Percentiles rank a stretch among this genome's conserved stretches.
phyloP scores from a whole-genome alignment of 2,888 invertebrate species.

The Serrognathus titanus region DNA sequence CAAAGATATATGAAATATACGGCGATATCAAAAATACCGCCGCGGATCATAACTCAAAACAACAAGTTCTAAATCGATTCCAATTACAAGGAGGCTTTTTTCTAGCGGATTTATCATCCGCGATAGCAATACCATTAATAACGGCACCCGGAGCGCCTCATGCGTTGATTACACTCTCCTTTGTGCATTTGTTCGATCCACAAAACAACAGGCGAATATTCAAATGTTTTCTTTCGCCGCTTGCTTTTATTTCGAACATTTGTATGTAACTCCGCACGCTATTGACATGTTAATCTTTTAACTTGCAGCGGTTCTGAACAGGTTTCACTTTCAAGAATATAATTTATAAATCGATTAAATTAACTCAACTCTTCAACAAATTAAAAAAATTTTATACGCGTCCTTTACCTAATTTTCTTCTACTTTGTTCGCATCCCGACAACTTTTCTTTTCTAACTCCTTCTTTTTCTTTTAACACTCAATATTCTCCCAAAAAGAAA shows the following conservation, averaged over 20 bases:
- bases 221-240: constrained; percentile 21
- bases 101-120: constrained; percentile 25
- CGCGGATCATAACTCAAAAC: constrained; percentile 25
- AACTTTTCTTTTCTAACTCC: too few relatives aligned
- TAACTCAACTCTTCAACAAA: too few relatives aligned
- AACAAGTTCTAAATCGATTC: constrained; percentile 28
- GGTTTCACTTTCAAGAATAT: too few relatives aligned
- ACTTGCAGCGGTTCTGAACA: not conserved
- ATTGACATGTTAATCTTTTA: constrained; percentile 32
- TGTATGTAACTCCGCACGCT: constrained; percentile 27
- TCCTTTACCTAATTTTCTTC: too few relatives aligned
- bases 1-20: constrained; percentile 9
- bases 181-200: constrained; percentile 10
- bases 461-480: too few relatives aligned
- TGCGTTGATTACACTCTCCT: constrained; percentile 8
- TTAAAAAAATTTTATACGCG: too few relatives aligned
- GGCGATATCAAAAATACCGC: constrained; percentile 24
- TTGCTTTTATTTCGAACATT: constrained; percentile 29
- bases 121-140: constrained; percentile 28
- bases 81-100: constrained; percentile 26
- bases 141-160: constrained; percentile 16
- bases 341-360: too few relatives aligned
- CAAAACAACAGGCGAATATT: constrained; percentile 25
- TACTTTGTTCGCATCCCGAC: too few relatives aligned
- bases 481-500: too few relatives aligned